Percentiles rank a stretch among this genome's conserved stretches.
Conservation (phyloP, 2,797 vertebrate genomes). For the Lithobates pipiens region DNA sequence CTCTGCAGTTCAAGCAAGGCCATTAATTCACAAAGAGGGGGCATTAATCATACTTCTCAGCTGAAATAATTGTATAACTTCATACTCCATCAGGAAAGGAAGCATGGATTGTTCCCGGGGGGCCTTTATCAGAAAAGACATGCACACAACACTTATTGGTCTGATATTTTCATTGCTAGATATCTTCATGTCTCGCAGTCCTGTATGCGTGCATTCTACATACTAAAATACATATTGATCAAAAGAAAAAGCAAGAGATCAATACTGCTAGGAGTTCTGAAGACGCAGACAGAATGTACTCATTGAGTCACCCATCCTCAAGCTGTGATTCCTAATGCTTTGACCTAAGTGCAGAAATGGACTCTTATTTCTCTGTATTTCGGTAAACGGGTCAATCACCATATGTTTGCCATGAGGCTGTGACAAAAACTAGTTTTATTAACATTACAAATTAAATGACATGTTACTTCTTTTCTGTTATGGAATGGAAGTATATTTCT, state of each 20-base stretch:
- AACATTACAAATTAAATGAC: too few relatives aligned
- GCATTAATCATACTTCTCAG: conserved; percentile 41
- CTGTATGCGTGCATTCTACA: conserved; percentile 23
- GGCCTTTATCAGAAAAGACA: conserved; percentile 26
- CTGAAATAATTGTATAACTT: too few relatives aligned
- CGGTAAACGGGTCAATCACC: too few relatives aligned
- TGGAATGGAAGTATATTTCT: too few relatives aligned
- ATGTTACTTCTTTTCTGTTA: too few relatives aligned
- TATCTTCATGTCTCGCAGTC: background rate
- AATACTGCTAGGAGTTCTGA: conserved; percentile 3
- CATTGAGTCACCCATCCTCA: conserved; percentile 16
- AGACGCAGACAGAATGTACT: conserved; percentile 1
- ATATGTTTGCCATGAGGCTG: too few relatives aligned
- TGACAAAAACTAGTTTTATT: too few relatives aligned
- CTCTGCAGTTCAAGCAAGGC: conserved; percentile 22
- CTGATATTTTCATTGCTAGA: background rate
- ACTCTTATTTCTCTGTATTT: too few relatives aligned
- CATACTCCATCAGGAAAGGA: background rate
- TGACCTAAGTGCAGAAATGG: too few relatives aligned
- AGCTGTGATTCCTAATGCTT: background rate
- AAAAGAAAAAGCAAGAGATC: conserved; percentile 32
- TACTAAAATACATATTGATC: conserved; percentile 46
- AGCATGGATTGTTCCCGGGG: background rate
- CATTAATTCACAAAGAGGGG: conserved; percentile 38
- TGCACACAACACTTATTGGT: background rate